Percentiles rank a stretch among this genome's conserved stretches.
Evolutionary conservation across 2,113 vertebrate species (phyloP).

Genomic region (Shinisaurus crocodilurus): DNA sequence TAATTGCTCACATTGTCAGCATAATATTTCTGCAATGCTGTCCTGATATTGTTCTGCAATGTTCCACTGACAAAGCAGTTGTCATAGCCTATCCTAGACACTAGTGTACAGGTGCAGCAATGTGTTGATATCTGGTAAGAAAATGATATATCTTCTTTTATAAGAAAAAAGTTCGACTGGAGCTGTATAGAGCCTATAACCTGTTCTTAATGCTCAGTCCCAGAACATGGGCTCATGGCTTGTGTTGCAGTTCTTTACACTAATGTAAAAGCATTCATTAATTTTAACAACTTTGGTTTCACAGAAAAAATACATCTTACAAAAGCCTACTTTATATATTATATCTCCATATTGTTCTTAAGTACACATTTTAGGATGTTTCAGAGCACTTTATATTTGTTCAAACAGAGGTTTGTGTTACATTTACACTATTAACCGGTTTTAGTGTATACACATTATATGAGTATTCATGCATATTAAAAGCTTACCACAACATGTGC

Average conservation of each 20-base stretch:
- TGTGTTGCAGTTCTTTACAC: not conserved
- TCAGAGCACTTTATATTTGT: slow-evolving; percentile 21
- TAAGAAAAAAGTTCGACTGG: not conserved
- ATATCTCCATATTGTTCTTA: not conserved
- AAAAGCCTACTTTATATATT: not conserved
- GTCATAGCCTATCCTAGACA: not conserved
- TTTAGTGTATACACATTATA: not conserved
- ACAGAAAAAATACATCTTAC: not conserved
- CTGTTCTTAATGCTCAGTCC: not conserved
- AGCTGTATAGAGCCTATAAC: not conserved
- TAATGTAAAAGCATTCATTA: not conserved
- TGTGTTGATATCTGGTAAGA: no score
- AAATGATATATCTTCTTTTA: not conserved
- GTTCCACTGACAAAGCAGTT: not conserved
- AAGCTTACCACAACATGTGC: not conserved
- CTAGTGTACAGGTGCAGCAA: not conserved
- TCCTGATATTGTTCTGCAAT: not conserved
- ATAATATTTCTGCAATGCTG: not conserved
- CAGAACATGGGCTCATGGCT: not conserved
- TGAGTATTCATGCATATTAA: not conserved
- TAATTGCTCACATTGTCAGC: not conserved
- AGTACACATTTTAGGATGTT: not conserved
- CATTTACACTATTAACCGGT: slow-evolving; percentile 25
- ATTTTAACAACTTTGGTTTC: not conserved
- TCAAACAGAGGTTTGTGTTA: slow-evolving; percentile 29